These are phyloP conservation scores for Ormyrus pomaceus DNA, from an alignment of 2,888 invertebrate genomes.

Conservation along the genomic window DNA sequence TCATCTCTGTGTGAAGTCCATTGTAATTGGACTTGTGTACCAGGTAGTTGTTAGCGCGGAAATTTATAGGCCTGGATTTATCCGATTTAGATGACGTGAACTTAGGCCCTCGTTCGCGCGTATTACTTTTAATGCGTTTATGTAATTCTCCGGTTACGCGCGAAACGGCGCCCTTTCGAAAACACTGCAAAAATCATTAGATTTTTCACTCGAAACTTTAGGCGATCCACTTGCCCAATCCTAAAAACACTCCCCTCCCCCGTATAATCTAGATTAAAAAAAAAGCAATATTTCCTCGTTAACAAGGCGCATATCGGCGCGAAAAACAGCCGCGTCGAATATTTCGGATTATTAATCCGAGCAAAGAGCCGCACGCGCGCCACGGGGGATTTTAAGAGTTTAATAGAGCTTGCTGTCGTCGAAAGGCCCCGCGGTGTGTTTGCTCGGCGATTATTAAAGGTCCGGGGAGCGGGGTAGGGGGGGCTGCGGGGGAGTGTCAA, in stretches of 20 bases:
- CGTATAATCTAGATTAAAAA: conserved; percentile 23
- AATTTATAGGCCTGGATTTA: neutral
- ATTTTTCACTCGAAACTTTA: no score
- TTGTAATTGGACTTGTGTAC: neutral
- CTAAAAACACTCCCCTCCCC: neutral
- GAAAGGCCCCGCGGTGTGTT: conserved; percentile 46
- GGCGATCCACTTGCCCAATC: neutral
- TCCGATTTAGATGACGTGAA: no score
- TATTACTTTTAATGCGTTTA: no score
- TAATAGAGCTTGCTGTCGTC: conserved; percentile 46
- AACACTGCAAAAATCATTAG: no score
- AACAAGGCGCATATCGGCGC: neutral
- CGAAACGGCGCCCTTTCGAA: no score
- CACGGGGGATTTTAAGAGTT: conserved; percentile 21
- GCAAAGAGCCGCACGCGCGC: neutral
- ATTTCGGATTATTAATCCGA: conserved; percentile 1
- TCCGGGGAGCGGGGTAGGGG: conserved; percentile 5
- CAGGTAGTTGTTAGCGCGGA: neutral
- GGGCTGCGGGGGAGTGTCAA: conserved; percentile 41
- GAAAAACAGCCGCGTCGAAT: neutral
- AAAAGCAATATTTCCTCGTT: neutral
- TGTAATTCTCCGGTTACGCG: no score
- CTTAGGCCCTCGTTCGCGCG: no score
- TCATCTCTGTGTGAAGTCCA: neutral
- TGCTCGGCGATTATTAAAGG: conserved; percentile 53